Base-by-base conservation (phyloP, 2,113 vertebrate genomes). In the Passer domesticus region DNA sequence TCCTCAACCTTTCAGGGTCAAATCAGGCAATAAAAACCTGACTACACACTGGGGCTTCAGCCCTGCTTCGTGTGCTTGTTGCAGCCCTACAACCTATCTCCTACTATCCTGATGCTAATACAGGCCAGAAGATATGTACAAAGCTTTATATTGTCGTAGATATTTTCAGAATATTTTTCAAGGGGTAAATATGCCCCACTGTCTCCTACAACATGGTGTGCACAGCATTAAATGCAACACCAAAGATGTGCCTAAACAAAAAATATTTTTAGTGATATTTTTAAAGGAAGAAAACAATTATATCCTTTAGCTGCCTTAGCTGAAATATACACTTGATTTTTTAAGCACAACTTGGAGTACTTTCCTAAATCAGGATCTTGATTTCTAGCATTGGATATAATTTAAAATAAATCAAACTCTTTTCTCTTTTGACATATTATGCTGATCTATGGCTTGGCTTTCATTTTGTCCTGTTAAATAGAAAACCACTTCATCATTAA, bases 401-500 rank as follows among this genome's bases (percentile, higher is more conserved):
- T 96, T 97, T 97, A 92, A 90, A 96, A 97, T 97, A 96, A 97
- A 97, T 97, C 74, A 64, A 96, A 96, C 90, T 91, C 84, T 95
- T 97, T 97, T 97, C 64, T 69, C 66, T 92, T 95, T 87, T 98
- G 97, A 95, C 95, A 59, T 95, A 87, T 94, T 96, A 95, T 62
- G 64, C 92, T 98, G 97, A 97, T 98, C 97, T 98, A 98, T 98
- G 95, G 85, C 96, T 97, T 95, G 87, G 94, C 97, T 98, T 98
- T 97, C 96, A 97, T 97, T 98, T 97, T 97, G 92, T 96, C 94
- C 97, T 97, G 91, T 98, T 98, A 98, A 98, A 96, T 98, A 97
- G 97, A 98, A 98, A 89, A 97, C 96, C 91, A 96, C 97, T 98
- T 97, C 94, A 93, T 98, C 93, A 47, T 97, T 96, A 98, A 98